Evolutionary conservation across 1,140 invertebrate species (phyloP).

Genomic region (Littorina saxatilis): DNA sequence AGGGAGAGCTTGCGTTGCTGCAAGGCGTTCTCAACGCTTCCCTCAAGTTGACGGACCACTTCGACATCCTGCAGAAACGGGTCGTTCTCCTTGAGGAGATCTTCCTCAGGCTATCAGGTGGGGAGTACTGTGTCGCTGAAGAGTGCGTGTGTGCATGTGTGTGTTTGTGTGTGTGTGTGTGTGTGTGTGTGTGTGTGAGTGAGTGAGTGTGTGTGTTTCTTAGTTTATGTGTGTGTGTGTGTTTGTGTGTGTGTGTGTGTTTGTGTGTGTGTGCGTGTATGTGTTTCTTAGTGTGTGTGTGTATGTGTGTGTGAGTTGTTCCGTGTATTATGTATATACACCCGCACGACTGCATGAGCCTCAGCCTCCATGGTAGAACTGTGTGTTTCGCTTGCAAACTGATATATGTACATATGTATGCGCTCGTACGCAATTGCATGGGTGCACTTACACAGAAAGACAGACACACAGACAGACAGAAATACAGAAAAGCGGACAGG

Average conservation of each 20-base stretch:
- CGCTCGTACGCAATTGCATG: too few relatives aligned
- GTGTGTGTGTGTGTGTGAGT: too few relatives aligned
- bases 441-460: too few relatives aligned
- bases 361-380: too few relatives aligned
- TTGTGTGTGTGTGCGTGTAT: neutral
- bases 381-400: too few relatives aligned
- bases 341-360: too few relatives aligned
- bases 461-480: too few relatives aligned
- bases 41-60: constrained; percentile 18
- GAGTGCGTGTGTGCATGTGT: neutral
- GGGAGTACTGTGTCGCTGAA: neutral
- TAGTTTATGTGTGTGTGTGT: constrained; percentile 4
- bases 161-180: neutral
- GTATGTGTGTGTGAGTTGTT: neutral
- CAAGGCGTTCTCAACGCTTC: constrained; percentile 16
- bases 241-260: neutral
- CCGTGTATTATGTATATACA: too few relatives aligned
- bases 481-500: too few relatives aligned
- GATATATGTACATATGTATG: too few relatives aligned
- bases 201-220: neutral
- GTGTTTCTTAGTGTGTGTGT: neutral
- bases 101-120: constrained; percentile 33
- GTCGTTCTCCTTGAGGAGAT: constrained; percentile 36
- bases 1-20: constrained; percentile 4
- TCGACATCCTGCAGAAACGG: constrained; percentile 23